Evolutionary conservation across 92 coral and sea anemone species (phyloP).

Genomic region (Anthopleura xanthogrammica): DNA sequence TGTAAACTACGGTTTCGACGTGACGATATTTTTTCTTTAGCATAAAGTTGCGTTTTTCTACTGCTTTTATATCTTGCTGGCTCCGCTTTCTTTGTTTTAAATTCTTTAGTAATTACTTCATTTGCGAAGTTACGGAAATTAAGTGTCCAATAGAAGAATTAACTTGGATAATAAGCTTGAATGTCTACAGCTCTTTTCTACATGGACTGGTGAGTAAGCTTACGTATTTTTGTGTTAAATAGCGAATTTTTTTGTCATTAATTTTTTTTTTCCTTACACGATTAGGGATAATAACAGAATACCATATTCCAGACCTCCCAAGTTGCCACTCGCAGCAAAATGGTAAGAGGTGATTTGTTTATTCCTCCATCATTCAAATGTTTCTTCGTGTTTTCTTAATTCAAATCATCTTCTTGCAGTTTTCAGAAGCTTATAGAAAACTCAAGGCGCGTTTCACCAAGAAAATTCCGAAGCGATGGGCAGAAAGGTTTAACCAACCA

Average conservation of each 20-base stretch:
- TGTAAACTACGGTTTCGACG: neutral
- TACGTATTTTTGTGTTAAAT: neutral
- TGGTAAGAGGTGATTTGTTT: slow-evolving; percentile 13
- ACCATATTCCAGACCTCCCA: slow-evolving; percentile 25
- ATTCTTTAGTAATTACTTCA: neutral
- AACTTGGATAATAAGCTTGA: neutral
- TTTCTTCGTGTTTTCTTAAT: neutral
- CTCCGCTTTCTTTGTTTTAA: neutral
- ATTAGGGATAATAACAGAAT: slow-evolving; percentile 34
- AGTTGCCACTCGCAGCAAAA: slow-evolving; percentile 28
- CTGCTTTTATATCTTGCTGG: neutral
- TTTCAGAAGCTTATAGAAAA: slow-evolving; percentile 26
- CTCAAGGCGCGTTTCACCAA: slow-evolving; percentile 14
- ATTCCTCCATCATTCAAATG: neutral
- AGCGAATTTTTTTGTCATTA: neutral
- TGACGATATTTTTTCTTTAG: neutral
- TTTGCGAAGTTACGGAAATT: neutral
- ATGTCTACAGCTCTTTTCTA: slow-evolving; percentile 23
- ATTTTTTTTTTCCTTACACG: neutral
- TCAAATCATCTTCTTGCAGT: slow-evolving; percentile 5
- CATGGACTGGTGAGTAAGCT: slow-evolving; percentile 15
- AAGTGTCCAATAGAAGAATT: neutral
- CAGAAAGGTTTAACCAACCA: slow-evolving; percentile 9
- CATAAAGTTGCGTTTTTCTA: neutral
- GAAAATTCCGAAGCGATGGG: neutral